phyloP scores from a whole-genome alignment of 2,888 invertebrate genomes.

The Apamea anceps region DNA sequence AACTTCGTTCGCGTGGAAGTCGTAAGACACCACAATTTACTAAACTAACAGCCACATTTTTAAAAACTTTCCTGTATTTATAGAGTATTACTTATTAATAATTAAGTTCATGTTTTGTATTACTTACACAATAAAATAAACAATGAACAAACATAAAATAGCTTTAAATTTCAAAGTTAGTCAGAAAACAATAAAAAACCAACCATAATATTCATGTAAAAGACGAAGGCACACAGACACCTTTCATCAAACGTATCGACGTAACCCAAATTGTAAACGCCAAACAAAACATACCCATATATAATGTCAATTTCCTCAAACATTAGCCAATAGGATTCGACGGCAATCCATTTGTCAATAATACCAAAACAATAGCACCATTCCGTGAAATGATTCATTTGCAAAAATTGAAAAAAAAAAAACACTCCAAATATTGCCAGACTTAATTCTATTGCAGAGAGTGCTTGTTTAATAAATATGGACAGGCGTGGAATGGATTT shows the following conservation, averaged over 20 bases:
- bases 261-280: background rate
- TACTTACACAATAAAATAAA: background rate
- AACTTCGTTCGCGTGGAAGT: background rate
- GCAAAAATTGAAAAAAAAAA: conserved; percentile 31
- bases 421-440: conserved; percentile 29
- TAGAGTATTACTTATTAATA: background rate
- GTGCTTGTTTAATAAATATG: conserved; percentile 44
- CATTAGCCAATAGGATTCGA: conserved; percentile 3
- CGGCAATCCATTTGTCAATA: conserved; percentile 21
- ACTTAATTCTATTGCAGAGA: conserved; percentile 42
- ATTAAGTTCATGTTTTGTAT: too few species aligned
- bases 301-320: conserved; percentile 12
- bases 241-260: background rate
- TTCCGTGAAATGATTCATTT: conserved; percentile 12
- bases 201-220: background rate
- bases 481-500: conserved; percentile 57
- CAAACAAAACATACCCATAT: background rate
- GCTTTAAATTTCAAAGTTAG: background rate
- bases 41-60: too few species aligned
- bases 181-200: background rate
- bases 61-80: background rate
- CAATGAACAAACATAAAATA: background rate
- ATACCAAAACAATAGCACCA: conserved; percentile 23
- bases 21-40: too few species aligned
- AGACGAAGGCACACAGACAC: background rate